Base-by-base conservation (phyloP, 1,140 invertebrate genomes). In the Zaprionus vittiger region DNA sequence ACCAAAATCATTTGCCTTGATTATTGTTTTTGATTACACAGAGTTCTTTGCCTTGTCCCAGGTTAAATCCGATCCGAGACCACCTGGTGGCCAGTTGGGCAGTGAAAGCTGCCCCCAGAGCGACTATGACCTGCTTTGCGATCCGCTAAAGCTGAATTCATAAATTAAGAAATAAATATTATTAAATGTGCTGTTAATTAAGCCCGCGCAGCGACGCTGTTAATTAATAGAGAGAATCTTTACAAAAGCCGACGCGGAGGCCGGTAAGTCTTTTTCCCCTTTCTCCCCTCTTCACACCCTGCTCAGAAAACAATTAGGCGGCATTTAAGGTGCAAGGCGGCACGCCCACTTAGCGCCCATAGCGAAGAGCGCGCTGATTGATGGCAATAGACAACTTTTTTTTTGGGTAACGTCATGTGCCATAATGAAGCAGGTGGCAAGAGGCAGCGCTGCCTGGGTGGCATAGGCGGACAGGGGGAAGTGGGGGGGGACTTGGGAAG, bases 201-300 rank as follows among this genome's bases (percentile, higher is more conserved):
- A 77, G 72, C 69, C 17, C 54, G 44, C 12, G 61, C 61, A 55
- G 65, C 59, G 62, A 31, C 26, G 80, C 85, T 85, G 82, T 85
- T 90, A 90, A 90, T 90, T 82, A 90, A 83, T 87, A 83, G n/a
- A n/a, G n/a, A n/a, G n/a, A n/a, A n/a, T n/a, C 71, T 67, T 66
- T 78, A 47, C 73, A 73, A 90, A 73, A 72, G 85, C 81, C 81
- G 77, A 63, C 75, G 63, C 55, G 37, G 60, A n/a, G 70, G 75
- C 70, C 70, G 60, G 63, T 73, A 71, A 72, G 82, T 85, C 76
- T 81, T 5, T 41, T 38, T n/a, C 15, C 38, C 38, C 38, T 14
- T 41, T 2, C 38, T 15, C 15, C 37, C 37, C 37, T 38, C 37
- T 15, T 15, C 12, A 14, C 3, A 5, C 38, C 38, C 15, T n/a